phyloP scores from a whole-genome alignment of 2,797 vertebrate species.

The Amblyraja radiata region DNA sequence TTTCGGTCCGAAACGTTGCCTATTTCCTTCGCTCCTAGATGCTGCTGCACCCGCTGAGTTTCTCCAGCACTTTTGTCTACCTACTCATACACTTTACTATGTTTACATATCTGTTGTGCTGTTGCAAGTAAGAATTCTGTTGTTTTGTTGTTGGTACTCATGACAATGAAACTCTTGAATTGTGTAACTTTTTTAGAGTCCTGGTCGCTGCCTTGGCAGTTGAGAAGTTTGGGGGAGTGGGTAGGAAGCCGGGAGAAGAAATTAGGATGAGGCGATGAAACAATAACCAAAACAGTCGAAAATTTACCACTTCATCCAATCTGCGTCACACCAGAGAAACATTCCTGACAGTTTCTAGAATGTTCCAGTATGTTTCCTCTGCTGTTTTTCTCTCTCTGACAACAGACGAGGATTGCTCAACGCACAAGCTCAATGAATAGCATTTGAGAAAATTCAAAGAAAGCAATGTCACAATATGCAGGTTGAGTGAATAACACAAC shows the following conservation, averaged over 20 bases:
- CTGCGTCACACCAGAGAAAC: background rate
- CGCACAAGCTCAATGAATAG: background rate
- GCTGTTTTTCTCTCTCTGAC: background rate
- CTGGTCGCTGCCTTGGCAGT: background rate
- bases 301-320: background rate
- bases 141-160: too few relatives aligned
- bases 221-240: background rate
- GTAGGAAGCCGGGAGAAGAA: background rate
- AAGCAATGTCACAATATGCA: background rate
- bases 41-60: too few relatives aligned
- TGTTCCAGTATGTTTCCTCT: background rate
- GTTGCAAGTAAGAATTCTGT: too few relatives aligned
- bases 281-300: background rate
- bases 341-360: background rate
- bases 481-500: background rate
- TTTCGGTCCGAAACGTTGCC: too few relatives aligned
- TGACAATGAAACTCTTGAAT: too few relatives aligned
- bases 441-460: background rate
- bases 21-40: too few relatives aligned
- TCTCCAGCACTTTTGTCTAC: too few relatives aligned
- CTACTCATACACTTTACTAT: too few relatives aligned
- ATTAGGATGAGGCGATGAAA: too few relatives aligned
- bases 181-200: too few relatives aligned
- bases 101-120: too few relatives aligned
- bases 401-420: slow-evolving; percentile 13